A percentile compares a stretch with the other conserved stretches of the same genome.
Conservation (phyloP, 53 echinoderm and acorn worm species). For the Holothuria leucospilota region DNA sequence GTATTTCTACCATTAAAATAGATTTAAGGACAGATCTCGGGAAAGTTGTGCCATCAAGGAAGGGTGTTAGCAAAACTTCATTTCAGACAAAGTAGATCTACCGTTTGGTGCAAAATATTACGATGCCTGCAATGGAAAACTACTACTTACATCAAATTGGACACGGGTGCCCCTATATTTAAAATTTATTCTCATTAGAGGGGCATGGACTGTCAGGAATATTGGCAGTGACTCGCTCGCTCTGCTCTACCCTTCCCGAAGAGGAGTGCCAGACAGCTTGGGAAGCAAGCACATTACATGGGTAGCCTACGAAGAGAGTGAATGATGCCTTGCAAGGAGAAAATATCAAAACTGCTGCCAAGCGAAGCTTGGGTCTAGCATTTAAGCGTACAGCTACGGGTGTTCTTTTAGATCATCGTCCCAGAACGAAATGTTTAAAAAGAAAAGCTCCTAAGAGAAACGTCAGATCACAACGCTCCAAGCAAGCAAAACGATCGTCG, state of each 20-base stretch:
- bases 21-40: neutral
- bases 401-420: too few species aligned
- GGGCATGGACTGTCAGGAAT: neutral
- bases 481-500: neutral
- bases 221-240: slow-evolving; percentile 47
- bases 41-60: neutral
- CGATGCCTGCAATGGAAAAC: neutral
- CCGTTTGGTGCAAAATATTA: neutral
- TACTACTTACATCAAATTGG: slow-evolving; percentile 13
- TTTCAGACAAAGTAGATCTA: neutral
- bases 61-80: neutral
- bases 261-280: too few species aligned
- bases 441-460: neutral
- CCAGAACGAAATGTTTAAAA: neutral
- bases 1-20: neutral
- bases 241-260: neutral
- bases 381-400: slow-evolving; percentile 21
- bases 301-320: slow-evolving; percentile 7
- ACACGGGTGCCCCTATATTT: neutral
- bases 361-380: slow-evolving; percentile 32
- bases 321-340: slow-evolving; percentile 44
- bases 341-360: slow-evolving; percentile 45
- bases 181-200: too few species aligned
- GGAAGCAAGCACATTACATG: too few species aligned
- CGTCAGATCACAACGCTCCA: neutral